Evolutionary conservation across 1,140 invertebrate species (phyloP).

Genomic region (Solenopsis fugax): DNA sequence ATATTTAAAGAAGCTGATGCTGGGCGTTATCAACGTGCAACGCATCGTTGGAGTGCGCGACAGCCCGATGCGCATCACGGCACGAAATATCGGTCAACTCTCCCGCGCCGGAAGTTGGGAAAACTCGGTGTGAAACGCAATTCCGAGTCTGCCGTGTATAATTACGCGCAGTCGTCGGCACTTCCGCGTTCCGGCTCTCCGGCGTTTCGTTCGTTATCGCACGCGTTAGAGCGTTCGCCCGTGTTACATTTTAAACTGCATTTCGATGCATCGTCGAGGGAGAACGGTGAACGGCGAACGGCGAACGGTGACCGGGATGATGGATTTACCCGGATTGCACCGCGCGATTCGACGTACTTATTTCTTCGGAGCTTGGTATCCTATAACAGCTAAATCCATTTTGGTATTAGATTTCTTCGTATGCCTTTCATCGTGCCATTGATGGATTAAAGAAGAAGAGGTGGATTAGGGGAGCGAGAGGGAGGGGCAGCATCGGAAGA

Average conservation of each 20-base stretch:
- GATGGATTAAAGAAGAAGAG: conserved; percentile 77
- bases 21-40: conserved; percentile 48
- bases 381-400: conserved; percentile 79
- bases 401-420: conserved; percentile 81
- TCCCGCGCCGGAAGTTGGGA: conserved; percentile 45
- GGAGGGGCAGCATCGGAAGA: conserved; percentile 39
- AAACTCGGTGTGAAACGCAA: conserved; percentile 65
- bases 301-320: conserved; percentile 66
- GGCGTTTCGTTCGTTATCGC: conserved; percentile 70
- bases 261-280: conserved; percentile 70
- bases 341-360: conserved; percentile 66
- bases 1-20: conserved; percentile 57
- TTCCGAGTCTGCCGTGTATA: conserved; percentile 66
- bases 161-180: conserved; percentile 66
- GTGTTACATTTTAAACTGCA: conserved; percentile 76
- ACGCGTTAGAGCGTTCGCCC: conserved; percentile 53
- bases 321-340: conserved; percentile 74
- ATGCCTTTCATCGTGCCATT: conserved; percentile 77
- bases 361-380: conserved; percentile 70
- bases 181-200: conserved; percentile 61
- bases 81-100: conserved; percentile 54
- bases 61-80: conserved; percentile 18
- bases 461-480: conserved; percentile 50
- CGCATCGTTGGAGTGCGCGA: conserved; percentile 40
- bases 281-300: conserved; percentile 52